Percentiles rank a stretch among this genome's conserved stretches.
These are phyloP conservation scores for Martes martes DNA, from an alignment of 2,113 vertebrate genomes.

Conservation along the genomic window DNA sequence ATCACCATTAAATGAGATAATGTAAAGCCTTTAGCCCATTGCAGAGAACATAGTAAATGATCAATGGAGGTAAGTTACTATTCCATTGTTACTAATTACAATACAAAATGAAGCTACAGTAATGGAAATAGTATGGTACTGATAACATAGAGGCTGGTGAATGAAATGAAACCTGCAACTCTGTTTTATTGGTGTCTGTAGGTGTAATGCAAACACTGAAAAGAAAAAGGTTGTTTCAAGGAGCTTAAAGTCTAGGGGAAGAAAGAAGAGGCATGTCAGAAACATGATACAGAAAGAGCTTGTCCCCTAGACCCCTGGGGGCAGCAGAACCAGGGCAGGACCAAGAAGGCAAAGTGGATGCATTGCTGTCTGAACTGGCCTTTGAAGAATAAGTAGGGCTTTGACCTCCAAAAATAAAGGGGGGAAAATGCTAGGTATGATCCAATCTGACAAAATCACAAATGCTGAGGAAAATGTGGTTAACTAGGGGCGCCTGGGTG, in stretches of 20 bases:
- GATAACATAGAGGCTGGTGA: background rate
- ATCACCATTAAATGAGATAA: background rate
- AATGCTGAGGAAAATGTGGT: background rate
- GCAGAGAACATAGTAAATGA: background rate
- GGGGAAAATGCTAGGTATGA: background rate
- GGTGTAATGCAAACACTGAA: background rate
- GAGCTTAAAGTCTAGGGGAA: background rate
- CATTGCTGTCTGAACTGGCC: background rate
- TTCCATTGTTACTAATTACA: background rate
- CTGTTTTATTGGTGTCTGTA: background rate
- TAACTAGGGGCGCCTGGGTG: background rate
- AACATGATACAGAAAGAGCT: background rate
- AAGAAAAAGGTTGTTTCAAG: background rate
- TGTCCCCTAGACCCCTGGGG: background rate
- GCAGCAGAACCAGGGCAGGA: no score
- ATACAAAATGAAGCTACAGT: background rate
- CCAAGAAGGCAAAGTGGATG: background rate
- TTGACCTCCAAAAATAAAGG: background rate
- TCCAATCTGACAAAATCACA: background rate
- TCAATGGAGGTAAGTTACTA: background rate
- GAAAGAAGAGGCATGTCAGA: background rate
- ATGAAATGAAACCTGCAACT: background rate
- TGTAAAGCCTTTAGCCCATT: background rate
- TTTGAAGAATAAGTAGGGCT: background rate
- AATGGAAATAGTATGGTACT: background rate